These are phyloP conservation scores for Camelus dromedarius DNA, from an alignment of 2,113 vertebrate species.

Conservation along the genomic window DNA sequence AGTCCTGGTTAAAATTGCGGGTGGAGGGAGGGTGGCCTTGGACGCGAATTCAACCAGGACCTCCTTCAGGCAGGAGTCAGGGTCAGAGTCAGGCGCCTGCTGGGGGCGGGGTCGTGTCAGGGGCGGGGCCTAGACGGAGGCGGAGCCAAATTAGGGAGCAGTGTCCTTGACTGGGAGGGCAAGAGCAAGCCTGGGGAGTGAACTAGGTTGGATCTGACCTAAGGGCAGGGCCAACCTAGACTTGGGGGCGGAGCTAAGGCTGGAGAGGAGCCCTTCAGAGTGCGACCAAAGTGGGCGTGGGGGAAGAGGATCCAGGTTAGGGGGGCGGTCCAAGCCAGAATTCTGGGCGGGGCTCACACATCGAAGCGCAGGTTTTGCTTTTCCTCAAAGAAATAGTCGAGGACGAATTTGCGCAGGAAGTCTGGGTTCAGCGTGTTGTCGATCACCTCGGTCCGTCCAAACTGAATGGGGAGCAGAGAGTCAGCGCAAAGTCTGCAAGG, in stretches of 20 bases:
- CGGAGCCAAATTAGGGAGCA: neutral
- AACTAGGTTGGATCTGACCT: neutral
- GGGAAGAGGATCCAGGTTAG: neutral
- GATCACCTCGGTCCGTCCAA: slow-evolving; percentile 96
- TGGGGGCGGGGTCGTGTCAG: neutral
- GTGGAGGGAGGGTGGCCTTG: neutral
- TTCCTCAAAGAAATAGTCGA: slow-evolving; percentile 99
- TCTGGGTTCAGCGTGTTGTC: slow-evolving; percentile 98
- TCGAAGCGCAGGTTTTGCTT: slow-evolving; percentile 98
- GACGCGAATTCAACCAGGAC: neutral
- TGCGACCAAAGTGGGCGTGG: neutral
- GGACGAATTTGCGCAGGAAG: slow-evolving; percentile 97
- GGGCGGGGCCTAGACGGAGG: neutral
- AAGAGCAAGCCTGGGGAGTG: neutral
- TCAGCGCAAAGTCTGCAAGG: neutral
- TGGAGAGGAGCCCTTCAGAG: neutral
- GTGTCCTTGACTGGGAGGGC: neutral
- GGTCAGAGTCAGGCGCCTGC: neutral
- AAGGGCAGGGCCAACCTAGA: neutral
- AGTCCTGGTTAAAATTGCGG: neutral
- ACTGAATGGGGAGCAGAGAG: slow-evolving; percentile 85
- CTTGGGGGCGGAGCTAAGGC: neutral
- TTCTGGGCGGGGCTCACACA: slow-evolving; percentile 90
- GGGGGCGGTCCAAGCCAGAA: neutral
- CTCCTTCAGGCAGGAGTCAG: neutral